Base-by-base conservation (phyloP, 2,888 invertebrate genomes). In the Ophioninae sp. region DNA sequence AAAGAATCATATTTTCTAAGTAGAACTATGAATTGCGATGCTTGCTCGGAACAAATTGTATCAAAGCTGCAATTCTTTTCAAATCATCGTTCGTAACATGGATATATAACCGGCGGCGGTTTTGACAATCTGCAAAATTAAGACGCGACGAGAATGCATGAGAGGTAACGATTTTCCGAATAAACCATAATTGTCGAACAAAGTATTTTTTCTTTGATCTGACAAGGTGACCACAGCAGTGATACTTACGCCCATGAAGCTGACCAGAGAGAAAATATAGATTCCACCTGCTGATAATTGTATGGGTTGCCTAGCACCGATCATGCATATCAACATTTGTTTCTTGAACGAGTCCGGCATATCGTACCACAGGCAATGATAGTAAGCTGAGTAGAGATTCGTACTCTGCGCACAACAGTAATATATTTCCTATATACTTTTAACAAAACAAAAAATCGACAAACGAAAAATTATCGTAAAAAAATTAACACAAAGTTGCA, bases 321-420 rank as follows among this genome's bases (percentile, higher is more conserved):
- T 71, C 59, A 72, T 79, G 17, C 82, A 82, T 69, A 82, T 82
- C 2, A 79, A 44, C 6, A 82, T n/a, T 71, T 82, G 82, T 65
- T 82, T 82, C 51, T 82, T 82, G 23, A 65, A 74, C 2, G 69
- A 39, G 20, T 75, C 58, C 23, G 82, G 56, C 64, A 69, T 44
- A 8, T 82, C 44, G 44, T 74, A 82, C 82, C 82, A 82, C 56
- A 63, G n/a, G 58, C 82, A 79, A 10, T 79, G 74, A 74, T 79
- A 82, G 64, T 69, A 82, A 6, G 82, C 78, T 6, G 56, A 59
- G 65, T 79, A 74, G 5, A 82, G 69, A 22, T 79, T 79, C 22
- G n/a, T 71, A 61, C 82, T 82, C 82, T 82, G 74, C 2, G 7
- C 17, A 72, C 30, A 20, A 37, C 13, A 61, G 41, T 39, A 63